A percentile compares a stretch with the other conserved stretches of the same genome.
Conservation (phyloP, 1,140 invertebrate genomes). For the Drosophila burlai region DNA sequence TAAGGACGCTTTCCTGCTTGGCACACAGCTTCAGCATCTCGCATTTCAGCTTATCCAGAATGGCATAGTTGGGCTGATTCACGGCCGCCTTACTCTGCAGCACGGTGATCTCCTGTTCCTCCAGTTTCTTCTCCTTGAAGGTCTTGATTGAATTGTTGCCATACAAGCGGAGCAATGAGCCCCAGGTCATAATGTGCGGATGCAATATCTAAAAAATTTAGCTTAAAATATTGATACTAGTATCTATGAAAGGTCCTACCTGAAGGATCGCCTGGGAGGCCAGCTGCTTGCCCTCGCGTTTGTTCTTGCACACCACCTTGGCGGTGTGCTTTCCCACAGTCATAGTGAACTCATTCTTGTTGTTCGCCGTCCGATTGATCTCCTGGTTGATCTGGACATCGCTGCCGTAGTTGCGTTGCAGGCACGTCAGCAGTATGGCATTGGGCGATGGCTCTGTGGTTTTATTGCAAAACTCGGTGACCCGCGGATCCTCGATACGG, state of each 20-base stretch:
- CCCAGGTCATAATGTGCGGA: constrained; percentile 97
- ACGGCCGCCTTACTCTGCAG: constrained; percentile 95
- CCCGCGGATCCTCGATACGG: constrained; percentile 95
- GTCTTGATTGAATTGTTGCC: constrained; percentile 96
- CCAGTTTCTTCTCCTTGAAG: constrained; percentile 96
- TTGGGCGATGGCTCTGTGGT: constrained; percentile 98
- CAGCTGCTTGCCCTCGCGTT: constrained; percentile 98
- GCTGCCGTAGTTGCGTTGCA: constrained; percentile 96
- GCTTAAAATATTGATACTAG: not conserved
- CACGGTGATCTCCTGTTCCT: constrained; percentile 97
- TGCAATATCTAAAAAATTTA: constrained; percentile 89
- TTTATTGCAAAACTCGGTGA: constrained; percentile 97
- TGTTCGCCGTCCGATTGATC: constrained; percentile 95
- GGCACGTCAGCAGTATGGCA: constrained; percentile 95
- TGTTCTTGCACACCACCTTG: constrained; percentile 96
- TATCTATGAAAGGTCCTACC: constrained; percentile 52
- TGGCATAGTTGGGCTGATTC: constrained; percentile 97
- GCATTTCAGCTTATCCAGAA: constrained; percentile 94
- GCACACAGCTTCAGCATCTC: constrained; percentile 94
- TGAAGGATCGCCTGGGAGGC: constrained; percentile 98
- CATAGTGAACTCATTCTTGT: constrained; percentile 98
- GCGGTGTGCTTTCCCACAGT: constrained; percentile 96
- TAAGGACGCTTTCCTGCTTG: constrained; percentile 88
- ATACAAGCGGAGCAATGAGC: constrained; percentile 96
- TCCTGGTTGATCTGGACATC: constrained; percentile 95